Percentiles rank a stretch among this genome's conserved stretches.
These are phyloP conservation scores for Poeciliopsis gracilis DNA, from an alignment of 2,797 vertebrate species.

Conservation along the genomic window DNA sequence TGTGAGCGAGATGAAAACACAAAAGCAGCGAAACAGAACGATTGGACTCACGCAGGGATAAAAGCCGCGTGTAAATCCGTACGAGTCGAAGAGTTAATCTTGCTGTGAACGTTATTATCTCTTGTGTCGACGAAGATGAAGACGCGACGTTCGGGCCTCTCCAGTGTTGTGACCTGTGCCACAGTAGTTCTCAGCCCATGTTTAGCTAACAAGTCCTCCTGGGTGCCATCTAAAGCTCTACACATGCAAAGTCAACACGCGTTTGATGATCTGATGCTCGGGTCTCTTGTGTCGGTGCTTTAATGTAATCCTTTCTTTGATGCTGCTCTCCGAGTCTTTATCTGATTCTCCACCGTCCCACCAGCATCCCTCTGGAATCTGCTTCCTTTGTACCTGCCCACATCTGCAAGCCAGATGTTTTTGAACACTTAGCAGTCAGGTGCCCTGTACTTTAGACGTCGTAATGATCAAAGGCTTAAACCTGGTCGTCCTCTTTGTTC, in stretches of 20 bases:
- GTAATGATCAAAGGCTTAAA: constrained; percentile 13
- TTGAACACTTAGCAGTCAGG: constrained; percentile 39
- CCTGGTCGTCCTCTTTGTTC: neutral
- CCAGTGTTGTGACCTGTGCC: constrained; percentile 52
- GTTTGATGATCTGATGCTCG: constrained; percentile 42
- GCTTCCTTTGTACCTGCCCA: constrained; percentile 54
- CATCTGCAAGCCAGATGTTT: constrained; percentile 70
- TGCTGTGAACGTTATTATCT: constrained; percentile 32
- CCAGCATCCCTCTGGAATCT: constrained; percentile 54
- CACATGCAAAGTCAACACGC: constrained; percentile 30
- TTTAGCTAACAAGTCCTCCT: constrained; percentile 62
- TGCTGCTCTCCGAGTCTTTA: constrained; percentile 21
- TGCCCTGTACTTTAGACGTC: constrained; percentile 33
- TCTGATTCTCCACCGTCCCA: constrained; percentile 44
- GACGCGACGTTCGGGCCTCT: constrained; percentile 39
- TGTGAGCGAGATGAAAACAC: constrained; percentile 53
- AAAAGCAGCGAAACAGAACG: constrained; percentile 44
- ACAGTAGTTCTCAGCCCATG: constrained; percentile 60
- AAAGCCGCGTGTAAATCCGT: constrained; percentile 35
- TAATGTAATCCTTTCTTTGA: constrained; percentile 48
- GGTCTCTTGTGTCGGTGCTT: constrained; percentile 4
- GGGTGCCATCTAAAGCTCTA: constrained; percentile 32
- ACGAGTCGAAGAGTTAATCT: constrained; percentile 29
- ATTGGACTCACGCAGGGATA: constrained; percentile 29
- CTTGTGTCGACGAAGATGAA: constrained; percentile 29